Conservation (phyloP, 2,113 vertebrate species). For the Polypterus senegalus region DNA sequence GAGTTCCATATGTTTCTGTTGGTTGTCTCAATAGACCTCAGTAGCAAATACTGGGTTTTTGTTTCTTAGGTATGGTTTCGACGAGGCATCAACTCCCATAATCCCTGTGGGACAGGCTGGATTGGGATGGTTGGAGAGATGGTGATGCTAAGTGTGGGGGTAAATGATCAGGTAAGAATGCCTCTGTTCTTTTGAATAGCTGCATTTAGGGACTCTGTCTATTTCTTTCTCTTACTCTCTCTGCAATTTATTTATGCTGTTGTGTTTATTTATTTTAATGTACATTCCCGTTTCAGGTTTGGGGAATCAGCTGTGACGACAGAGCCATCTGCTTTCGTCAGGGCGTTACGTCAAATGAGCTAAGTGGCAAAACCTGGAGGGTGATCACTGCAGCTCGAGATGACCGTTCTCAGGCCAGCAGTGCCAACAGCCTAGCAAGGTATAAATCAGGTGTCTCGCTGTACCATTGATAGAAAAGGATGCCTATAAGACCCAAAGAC, state of each 20-base stretch:
- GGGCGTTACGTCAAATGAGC: slow-evolving; percentile 78
- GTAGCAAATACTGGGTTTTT: neutral
- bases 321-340: slow-evolving; percentile 77
- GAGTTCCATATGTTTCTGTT: slow-evolving; percentile 26
- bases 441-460: slow-evolving; percentile 21
- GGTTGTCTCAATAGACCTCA: neutral
- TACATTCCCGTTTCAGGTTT: slow-evolving; percentile 52
- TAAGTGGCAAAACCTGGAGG: slow-evolving; percentile 91
- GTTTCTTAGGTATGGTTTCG: slow-evolving; percentile 85
- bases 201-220: neutral
- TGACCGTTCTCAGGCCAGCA: slow-evolving; percentile 73
- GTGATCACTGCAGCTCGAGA: slow-evolving; percentile 58
- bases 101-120: slow-evolving; percentile 89
- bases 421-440: slow-evolving; percentile 75
- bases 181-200: neutral
- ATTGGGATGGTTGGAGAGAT: slow-evolving; percentile 93
- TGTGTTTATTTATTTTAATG: neutral
- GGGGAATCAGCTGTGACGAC: slow-evolving; percentile 71
- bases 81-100: slow-evolving; percentile 85
- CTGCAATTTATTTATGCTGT: too few relatives aligned
- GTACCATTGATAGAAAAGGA: too few relatives aligned
- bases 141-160: slow-evolving; percentile 81
- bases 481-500: too few relatives aligned
- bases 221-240: neutral
- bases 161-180: slow-evolving; percentile 77